Base-by-base conservation (phyloP, 2,113 vertebrate genomes). In the Orientallactaga bullata region DNA sequence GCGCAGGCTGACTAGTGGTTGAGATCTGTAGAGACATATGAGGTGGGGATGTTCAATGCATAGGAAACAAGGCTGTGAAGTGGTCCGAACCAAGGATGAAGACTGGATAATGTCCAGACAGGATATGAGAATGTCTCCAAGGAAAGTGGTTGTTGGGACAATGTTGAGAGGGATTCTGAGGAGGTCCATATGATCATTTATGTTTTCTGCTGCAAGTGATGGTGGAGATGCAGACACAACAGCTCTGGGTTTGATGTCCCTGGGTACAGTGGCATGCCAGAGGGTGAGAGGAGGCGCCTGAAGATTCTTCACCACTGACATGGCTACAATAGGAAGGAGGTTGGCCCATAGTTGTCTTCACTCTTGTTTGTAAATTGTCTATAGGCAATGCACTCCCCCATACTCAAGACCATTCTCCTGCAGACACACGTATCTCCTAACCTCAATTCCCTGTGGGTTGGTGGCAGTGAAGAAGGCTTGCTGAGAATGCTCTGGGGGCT, bases 351-450 rank as follows among this genome's bases (percentile, higher is more conserved):
- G 18, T n/a, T 18, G 0, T 1, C 3, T 3, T 68, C 66, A 0
- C 12, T 21, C 2, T 7, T 4, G 20, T 47, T 72, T 61, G 60
- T 32, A 7, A 20, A 3, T n/a, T n/a, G n/a, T 30, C 39, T 3
- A 0, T 2, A 61, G 69, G n/a, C 13, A 4, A 35, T 1, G 0
- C 17, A 6, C 32, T 28, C 24, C 16, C 16, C 35, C 12, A 5
- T 3, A 21, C 37, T 24, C 2, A 20, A 16, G 18, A n/a, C 4
- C 15, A 11, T 13, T 13, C 32, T 37, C 35, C 24, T 3, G 7
- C 58, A n/a, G 24, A 60, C 2, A 55, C 55, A 55, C 15, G 12
- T 16, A 13, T 13, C 55, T 55, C 55, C 55, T 55, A 55, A 55
- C 55, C 55, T 10, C 55, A 55, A 6, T 55, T 55, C 15, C 55